Percentiles rank a stretch among this genome's conserved stretches.
These are phyloP conservation scores for Xiphias gladius DNA, from an alignment of 2,113 vertebrate genomes.

Conservation along the genomic window DNA sequence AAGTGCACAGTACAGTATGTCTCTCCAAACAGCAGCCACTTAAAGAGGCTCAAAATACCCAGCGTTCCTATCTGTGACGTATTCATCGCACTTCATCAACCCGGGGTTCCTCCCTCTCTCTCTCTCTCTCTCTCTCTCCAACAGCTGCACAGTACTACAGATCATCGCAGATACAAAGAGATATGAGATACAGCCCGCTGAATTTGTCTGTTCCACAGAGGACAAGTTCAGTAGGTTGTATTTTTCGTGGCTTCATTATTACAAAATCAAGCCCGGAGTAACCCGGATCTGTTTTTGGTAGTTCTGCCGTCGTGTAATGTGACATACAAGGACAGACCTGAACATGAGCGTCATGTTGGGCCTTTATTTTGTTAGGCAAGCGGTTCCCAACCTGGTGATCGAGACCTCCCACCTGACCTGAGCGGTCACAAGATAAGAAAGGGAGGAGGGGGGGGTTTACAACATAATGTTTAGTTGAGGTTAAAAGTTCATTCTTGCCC, in stretches of 20 bases:
- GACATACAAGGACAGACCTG: not conserved
- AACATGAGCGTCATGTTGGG: not conserved
- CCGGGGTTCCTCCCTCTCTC: constrained; percentile 40
- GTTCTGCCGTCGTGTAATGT: not conserved
- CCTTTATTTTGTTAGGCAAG: not conserved
- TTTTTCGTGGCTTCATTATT: not conserved
- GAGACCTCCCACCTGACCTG: not conserved
- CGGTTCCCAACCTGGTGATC: not conserved
- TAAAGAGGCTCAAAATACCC: constrained; percentile 54
- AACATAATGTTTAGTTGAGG: not conserved
- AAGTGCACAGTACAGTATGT: constrained; percentile 60
- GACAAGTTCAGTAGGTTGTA: not conserved
- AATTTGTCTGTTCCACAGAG: not conserved
- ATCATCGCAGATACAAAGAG: constrained; percentile 19
- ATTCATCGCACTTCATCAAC: constrained; percentile 36
- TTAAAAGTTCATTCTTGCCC: not conserved
- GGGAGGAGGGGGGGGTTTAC: not conserved
- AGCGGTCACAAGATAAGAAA: no score
- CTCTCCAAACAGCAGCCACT: constrained; percentile 57
- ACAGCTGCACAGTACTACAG: not conserved
- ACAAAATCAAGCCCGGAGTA: not conserved
- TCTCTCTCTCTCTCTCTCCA: not conserved
- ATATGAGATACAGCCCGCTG: not conserved
- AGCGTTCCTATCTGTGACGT: constrained; percentile 58
- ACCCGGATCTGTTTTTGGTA: no score